Conservation (phyloP, 2,797 vertebrate genomes). For the Podarcis lilfordi region DNA sequence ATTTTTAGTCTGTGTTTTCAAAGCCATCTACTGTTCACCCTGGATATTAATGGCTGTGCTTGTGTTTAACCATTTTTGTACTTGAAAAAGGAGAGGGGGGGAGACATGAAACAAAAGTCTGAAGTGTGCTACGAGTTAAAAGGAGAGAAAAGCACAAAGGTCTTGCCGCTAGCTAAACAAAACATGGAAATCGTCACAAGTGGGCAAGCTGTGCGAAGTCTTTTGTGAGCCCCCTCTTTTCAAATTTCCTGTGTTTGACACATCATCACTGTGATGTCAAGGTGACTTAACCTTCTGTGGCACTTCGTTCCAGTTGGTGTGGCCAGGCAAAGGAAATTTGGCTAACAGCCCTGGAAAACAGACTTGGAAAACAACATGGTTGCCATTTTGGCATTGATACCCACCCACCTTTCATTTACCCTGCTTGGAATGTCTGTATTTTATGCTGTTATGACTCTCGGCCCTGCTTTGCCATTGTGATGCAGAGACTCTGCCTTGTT, state of each 20-base stretch:
- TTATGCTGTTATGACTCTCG: background rate
- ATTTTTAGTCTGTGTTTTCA: background rate
- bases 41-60: background rate
- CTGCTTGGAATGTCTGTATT: constrained; percentile 48
- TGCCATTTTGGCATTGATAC: constrained; percentile 64
- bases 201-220: constrained; percentile 46
- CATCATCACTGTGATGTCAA: constrained; percentile 64
- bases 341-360: constrained; percentile 57
- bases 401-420: constrained; percentile 41
- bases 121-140: constrained; percentile 61
- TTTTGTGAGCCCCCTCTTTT: constrained; percentile 53
- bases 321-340: constrained; percentile 62
- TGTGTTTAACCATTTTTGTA: background rate
- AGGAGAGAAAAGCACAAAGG: constrained; percentile 26
- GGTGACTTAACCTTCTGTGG: constrained; percentile 55
- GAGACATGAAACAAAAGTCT: background rate
- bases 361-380: constrained; percentile 47
- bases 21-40: background rate
- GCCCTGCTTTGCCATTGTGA: constrained; percentile 28
- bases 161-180: constrained; percentile 28
- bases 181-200: constrained; percentile 40
- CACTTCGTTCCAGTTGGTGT: constrained; percentile 67
- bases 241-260: constrained; percentile 66
- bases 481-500: background rate
- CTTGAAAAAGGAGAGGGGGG: background rate